Conservation (phyloP, 2,113 vertebrate genomes). For the Benitochromis conjunctus region DNA sequence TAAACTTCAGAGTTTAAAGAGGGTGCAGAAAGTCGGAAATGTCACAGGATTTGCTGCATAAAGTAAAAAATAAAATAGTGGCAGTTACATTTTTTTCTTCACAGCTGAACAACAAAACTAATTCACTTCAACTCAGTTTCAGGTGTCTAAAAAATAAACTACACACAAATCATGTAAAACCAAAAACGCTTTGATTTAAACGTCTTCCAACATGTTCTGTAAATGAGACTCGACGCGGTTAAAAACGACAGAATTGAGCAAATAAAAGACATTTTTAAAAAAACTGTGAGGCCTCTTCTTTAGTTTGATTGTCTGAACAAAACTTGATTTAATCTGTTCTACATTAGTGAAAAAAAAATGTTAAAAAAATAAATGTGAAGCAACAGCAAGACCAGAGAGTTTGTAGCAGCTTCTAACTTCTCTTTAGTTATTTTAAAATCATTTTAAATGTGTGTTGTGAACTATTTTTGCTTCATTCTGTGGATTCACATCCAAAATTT, state of each 20-base stretch:
- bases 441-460: neutral
- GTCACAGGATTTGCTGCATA: neutral
- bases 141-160: neutral
- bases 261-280: neutral
- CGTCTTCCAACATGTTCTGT: neutral
- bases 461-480: neutral
- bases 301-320: neutral
- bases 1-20: neutral
- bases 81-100: neutral
- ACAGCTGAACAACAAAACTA: accelerated
- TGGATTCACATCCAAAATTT: neutral
- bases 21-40: accelerated
- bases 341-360: neutral
- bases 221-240: neutral
- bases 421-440: neutral
- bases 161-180: neutral
- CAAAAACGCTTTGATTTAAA: neutral
- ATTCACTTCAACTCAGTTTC: neutral
- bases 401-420: neutral
- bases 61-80: neutral
- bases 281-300: neutral
- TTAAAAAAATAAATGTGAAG: neutral
- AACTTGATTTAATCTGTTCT: neutral
- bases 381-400: neutral
- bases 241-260: neutral